Percentiles rank a stretch among this genome's conserved stretches.
These are phyloP conservation scores for Myanophis thanlyinensis DNA, from an alignment of 2,113 vertebrate genomes.

Conservation along the genomic window DNA sequence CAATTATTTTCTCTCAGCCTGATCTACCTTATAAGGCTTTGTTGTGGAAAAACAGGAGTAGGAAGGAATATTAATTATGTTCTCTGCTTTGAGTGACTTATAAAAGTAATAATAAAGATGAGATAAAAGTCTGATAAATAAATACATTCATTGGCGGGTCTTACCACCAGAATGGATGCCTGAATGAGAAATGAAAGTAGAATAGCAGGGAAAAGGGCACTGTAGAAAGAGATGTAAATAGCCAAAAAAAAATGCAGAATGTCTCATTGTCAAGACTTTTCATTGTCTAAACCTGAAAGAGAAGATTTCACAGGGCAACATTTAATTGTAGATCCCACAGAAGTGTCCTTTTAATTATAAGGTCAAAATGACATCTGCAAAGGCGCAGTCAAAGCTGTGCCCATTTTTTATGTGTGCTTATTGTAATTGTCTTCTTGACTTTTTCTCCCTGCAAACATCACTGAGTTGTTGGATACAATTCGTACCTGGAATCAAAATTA, in stretches of 20 bases:
- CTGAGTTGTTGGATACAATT: not conserved
- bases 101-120: not conserved
- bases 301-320: not conserved
- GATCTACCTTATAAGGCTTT: not conserved
- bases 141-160: not conserved
- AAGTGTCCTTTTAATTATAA: not conserved
- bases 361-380: not conserved
- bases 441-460: not conserved
- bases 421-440: not conserved
- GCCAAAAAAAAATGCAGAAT: not conserved
- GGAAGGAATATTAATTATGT: not conserved
- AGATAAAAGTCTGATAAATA: not conserved
- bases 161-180: not conserved
- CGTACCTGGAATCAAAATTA: not conserved
- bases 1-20: not conserved
- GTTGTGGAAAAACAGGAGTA: not conserved
- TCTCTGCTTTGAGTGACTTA: not conserved
- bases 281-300: not conserved
- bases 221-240: not conserved
- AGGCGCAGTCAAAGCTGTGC: not conserved
- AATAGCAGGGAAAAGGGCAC: not conserved
- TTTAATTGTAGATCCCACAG: not conserved
- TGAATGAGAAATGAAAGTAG: not conserved
- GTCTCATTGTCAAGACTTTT: not conserved
- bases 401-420: not conserved